These are phyloP conservation scores for Acrobasis suavella DNA, from an alignment of 2,888 invertebrate genomes.

Conservation along the genomic window DNA sequence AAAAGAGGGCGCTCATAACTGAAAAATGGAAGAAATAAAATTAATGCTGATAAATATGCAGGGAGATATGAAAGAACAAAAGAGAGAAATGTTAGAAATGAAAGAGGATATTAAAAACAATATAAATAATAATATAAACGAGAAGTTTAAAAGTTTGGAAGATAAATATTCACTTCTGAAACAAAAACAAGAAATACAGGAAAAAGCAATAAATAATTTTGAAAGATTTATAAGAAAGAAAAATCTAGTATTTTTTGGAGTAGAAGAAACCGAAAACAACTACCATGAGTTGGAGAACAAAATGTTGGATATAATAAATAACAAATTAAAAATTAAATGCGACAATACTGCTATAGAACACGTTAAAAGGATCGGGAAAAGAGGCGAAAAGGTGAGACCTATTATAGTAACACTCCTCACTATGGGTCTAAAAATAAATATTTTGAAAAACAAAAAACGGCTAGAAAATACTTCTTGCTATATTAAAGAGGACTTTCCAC, in stretches of 20 bases:
- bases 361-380: constrained; percentile 16
- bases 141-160: constrained; percentile 15
- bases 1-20: too few relatives aligned
- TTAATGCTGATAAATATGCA: too few relatives aligned
- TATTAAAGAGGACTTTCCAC: constrained; percentile 30
- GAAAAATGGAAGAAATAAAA: too few relatives aligned
- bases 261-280: constrained; percentile 10
- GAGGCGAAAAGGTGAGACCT: constrained; percentile 20
- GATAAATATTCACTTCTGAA: constrained; percentile 3
- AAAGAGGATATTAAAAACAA: neutral
- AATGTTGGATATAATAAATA: constrained; percentile 6
- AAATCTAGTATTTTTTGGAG: constrained; percentile 18
- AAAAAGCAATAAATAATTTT: constrained; percentile 2
- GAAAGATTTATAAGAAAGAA: constrained; percentile 13
- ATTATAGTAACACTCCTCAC: constrained; percentile 17
- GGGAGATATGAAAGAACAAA: constrained; percentile 6
- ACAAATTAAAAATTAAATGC: constrained; percentile 2
- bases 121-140: constrained; percentile 19
- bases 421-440: constrained; percentile 25
- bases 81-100: constrained; percentile 14
- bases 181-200: constrained; percentile 12
- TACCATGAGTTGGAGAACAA: neutral
- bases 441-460: constrained; percentile 28
- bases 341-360: constrained; percentile 2
- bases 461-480: constrained; percentile 23